Percentiles rank a stretch among this genome's conserved stretches.
phyloP scores from a whole-genome alignment of 1,140 invertebrate genomes.

The Euschistus heros region DNA sequence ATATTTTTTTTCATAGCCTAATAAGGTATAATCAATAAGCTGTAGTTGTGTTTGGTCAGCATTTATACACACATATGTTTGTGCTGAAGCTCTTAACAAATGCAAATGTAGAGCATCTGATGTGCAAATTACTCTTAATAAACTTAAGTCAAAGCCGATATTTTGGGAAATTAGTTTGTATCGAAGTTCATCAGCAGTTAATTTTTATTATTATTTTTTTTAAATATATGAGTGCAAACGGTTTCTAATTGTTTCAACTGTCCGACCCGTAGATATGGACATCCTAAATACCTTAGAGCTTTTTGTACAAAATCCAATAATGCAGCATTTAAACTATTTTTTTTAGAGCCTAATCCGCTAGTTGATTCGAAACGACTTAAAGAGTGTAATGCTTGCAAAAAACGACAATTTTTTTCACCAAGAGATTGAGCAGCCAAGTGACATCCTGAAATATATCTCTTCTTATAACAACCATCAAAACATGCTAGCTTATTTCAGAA shows the following conservation, averaged over 20 bases:
- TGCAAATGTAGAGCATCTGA: too few relatives aligned
- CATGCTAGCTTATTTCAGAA: neutral
- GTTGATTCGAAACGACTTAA: neutral
- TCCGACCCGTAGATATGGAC: too few relatives aligned
- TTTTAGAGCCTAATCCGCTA: neutral
- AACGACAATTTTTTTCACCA: neutral
- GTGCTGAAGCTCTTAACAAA: too few relatives aligned
- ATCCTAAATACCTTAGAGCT: too few relatives aligned
- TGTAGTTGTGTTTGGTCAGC: too few relatives aligned
- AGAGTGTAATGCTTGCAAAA: neutral
- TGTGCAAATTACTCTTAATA: neutral
- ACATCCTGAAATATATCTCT: neutral
- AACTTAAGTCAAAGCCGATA: neutral
- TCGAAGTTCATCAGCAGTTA: neutral
- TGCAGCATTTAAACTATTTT: neutral
- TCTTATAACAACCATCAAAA: neutral
- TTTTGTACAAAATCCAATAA: neutral
- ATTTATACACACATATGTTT: too few relatives aligned
- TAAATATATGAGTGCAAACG: neutral
- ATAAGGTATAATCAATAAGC: too few relatives aligned
- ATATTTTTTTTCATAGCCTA: too few relatives aligned
- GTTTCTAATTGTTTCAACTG: too few relatives aligned
- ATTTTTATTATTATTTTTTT: neutral
- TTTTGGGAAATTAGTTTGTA: neutral
- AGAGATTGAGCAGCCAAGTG: neutral